phyloP scores from a whole-genome alignment of 2,797 vertebrate species.

The Labeo calbasu region DNA sequence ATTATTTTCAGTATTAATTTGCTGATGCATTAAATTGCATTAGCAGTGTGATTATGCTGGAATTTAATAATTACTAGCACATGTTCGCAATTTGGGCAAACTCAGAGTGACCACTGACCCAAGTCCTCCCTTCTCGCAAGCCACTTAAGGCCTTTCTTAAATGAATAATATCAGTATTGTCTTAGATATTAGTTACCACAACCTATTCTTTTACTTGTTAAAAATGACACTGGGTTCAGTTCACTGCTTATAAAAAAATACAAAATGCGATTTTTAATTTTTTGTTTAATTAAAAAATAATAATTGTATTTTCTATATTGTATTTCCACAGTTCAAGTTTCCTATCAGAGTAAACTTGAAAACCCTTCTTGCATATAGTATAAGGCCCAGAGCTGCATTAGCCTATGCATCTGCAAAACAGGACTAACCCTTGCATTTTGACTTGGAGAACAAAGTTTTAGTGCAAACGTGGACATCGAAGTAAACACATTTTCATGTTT shows the following conservation, averaged over 20 bases:
- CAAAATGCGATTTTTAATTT: not conserved
- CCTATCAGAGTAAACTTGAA: not conserved
- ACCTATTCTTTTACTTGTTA: not conserved
- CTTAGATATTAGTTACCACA: conserved; percentile 3
- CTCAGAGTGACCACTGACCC: conserved; percentile 80
- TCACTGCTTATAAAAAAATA: not conserved
- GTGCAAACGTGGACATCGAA: conserved; percentile 49
- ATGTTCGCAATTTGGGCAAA: conserved; percentile 84
- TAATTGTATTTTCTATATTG: not conserved
- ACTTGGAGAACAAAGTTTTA: conserved; percentile 51
- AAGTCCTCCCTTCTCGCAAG: conserved; percentile 77
- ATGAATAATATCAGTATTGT: conserved; percentile 49
- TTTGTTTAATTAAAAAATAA: not conserved
- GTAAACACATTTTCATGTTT: conserved; percentile 55
- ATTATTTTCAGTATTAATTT: conserved; percentile 82
- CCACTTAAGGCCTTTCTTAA: conserved; percentile 58
- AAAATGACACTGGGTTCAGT: not conserved
- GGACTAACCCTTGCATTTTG: not conserved
- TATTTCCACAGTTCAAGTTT: not conserved
- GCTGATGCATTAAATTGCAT: conserved; percentile 83
- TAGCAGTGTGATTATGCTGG: conserved; percentile 77
- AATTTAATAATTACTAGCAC: conserved; percentile 85
- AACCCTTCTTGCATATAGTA: not conserved
- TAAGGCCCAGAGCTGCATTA: not conserved
- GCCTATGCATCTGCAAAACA: not conserved